Conservation (phyloP, 2,113 vertebrate genomes). For the Lophochroa leadbeateri region DNA sequence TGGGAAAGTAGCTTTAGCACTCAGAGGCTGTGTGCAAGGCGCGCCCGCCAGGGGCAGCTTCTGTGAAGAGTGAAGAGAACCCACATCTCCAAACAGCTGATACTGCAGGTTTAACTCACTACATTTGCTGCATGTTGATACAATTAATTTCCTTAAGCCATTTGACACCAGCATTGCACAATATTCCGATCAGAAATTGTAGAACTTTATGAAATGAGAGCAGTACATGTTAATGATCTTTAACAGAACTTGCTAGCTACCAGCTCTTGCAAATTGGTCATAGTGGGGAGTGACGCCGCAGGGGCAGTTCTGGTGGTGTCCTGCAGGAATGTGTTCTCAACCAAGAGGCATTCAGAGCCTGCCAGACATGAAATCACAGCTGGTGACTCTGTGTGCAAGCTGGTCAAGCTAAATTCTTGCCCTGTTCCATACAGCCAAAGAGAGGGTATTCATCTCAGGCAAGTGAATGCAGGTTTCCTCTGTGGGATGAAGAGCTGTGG, state of each 20-base stretch:
- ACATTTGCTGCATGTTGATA: not conserved
- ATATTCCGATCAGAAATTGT: not conserved
- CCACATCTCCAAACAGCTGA: not conserved
- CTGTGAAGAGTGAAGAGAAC: not conserved
- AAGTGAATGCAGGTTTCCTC: not conserved
- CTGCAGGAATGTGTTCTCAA: not conserved
- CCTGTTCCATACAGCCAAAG: not conserved
- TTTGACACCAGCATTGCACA: not conserved
- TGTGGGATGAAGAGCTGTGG: not conserved
- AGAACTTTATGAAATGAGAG: not conserved
- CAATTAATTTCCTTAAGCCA: not conserved
- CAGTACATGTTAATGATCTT: not conserved
- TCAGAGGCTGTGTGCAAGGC: not conserved
- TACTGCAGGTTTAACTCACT: not conserved
- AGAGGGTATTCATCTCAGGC: fast-evolving
- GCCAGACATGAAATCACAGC: not conserved
- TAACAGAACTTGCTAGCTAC: not conserved
- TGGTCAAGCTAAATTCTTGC: not conserved
- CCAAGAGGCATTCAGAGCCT: not conserved
- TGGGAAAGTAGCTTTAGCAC: not conserved
- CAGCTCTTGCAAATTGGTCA: not conserved
- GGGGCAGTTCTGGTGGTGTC: not conserved
- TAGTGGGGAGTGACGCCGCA: fast-evolving
- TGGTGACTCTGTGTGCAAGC: not conserved
- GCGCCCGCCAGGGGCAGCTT: fast-evolving